phyloP scores from a whole-genome alignment of 2,888 invertebrate species.

The Ischnura elegans region DNA sequence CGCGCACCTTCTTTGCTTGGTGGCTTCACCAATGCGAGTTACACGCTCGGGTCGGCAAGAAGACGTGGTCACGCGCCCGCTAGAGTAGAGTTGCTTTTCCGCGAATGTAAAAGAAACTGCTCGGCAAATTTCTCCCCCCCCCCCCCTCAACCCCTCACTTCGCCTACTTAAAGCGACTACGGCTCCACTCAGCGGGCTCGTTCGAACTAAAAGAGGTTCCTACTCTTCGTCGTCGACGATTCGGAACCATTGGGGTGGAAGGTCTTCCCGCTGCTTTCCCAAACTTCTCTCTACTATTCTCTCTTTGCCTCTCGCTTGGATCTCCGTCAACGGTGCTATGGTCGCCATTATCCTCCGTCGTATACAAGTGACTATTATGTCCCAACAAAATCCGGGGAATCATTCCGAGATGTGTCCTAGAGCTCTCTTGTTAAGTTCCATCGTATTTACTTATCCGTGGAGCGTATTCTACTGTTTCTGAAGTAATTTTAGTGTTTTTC shows the following conservation, averaged over 20 bases:
- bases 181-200: neutral
- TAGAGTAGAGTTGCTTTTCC: neutral
- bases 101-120: neutral
- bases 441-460: too few species aligned
- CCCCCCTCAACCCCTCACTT: neutral
- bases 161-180: neutral
- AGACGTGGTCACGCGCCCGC: neutral
- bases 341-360: neutral
- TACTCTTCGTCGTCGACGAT: too few species aligned
- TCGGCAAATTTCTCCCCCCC: neutral
- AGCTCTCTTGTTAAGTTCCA: too few species aligned
- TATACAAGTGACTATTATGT: constrained; percentile 8
- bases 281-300: neutral
- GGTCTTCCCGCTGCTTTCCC: neutral
- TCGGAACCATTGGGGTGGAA: constrained; percentile 22
- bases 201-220: neutral
- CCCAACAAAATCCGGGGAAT: neutral
- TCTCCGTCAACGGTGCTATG: neutral
- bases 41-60: neutral
- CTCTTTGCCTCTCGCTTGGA: neutral
- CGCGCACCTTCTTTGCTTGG: neutral
- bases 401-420: neutral
- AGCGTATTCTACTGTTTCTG: too few species aligned
- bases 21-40: neutral
- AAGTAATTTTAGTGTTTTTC: too few species aligned